Base-by-base conservation (phyloP, 2,113 vertebrate genomes). In the Saccopteryx leptura region DNA sequence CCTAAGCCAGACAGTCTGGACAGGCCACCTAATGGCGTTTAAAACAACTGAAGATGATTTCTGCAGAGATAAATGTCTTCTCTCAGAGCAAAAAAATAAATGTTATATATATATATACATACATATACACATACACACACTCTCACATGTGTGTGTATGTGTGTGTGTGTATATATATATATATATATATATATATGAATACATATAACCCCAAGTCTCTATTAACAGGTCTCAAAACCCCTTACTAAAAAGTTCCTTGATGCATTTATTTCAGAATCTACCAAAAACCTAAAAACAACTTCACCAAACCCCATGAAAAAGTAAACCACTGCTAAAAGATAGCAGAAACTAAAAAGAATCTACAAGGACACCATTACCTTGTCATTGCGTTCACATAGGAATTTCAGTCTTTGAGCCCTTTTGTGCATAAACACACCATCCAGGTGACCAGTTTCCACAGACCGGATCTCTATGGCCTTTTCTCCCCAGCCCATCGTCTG, bases 401-500 rank as follows among this genome's bases (percentile, higher is more conserved):
- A 99, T 97, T 99, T 99, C 93, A 99, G 99, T 97, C 99, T 99
- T 94, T 99, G 99, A 94, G 99, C 99, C 98, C 99, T 99, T 99
- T 99, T 99, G 98, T 99, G 99, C 99, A 99, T 99, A 98, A 99
- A 99, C 82, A 99, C 99, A 4, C 99, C 99, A 4, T 99, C 99
- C 98, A 99, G 98, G 92, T 99, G 99, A 19, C 99, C 99, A 0
- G 99, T 99, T 97, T 99, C 99, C 98, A 99, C 99, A 0, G 99
- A 99, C 54, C 99, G 99, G 97, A 99, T 99, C 97, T 99, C 99
- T 0, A 99, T 99, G 92, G 99, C 99, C 98, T 99, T 99, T 98
- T 99, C 99, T 58, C 99, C 99, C 99, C 99, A 99, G 95, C 99
- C 99, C 99, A 99, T 99, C 87, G 99, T 99, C 98, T 99, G 99